Evolutionary conservation across 2,888 invertebrate genomes (phyloP).

Genomic region (Blera fallax): DNA sequence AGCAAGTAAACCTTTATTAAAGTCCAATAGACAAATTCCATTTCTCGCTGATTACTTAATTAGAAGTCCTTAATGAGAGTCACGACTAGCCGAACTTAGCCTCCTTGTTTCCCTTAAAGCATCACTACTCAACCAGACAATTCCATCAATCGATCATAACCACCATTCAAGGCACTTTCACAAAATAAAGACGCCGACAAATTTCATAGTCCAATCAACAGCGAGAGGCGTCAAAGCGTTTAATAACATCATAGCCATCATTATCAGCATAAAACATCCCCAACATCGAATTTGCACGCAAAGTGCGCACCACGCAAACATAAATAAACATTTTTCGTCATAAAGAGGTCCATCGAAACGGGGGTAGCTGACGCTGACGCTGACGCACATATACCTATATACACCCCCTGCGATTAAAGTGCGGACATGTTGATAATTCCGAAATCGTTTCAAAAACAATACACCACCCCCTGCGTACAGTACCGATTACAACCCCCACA

Average conservation of each 20-base stretch:
- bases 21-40: too few relatives aligned
- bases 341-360: constrained; percentile 45
- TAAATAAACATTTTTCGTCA: constrained; percentile 9
- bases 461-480: not conserved
- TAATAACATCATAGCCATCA: constrained; percentile 57
- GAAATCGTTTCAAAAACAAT: constrained; percentile 63
- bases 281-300: constrained; percentile 33
- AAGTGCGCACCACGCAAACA: constrained; percentile 38
- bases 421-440: constrained; percentile 39
- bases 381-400: too few relatives aligned
- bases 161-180: not conserved
- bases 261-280: constrained; percentile 52
- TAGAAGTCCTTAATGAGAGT: too few relatives aligned
- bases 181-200: constrained; percentile 23
- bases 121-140: not conserved
- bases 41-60: too few relatives aligned
- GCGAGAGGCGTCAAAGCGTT: constrained; percentile 68
- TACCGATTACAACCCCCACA: constrained; percentile 38
- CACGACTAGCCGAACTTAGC: too few relatives aligned
- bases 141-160: constrained; percentile 1
- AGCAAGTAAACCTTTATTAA: too few relatives aligned
- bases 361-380: constrained; percentile 8
- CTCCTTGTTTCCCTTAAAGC: not conserved
- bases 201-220: constrained; percentile 72
- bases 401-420: constrained; percentile 10